These are phyloP conservation scores for Acanthopagrus latus DNA, from an alignment of 2,797 vertebrate species.

Conservation along the genomic window DNA sequence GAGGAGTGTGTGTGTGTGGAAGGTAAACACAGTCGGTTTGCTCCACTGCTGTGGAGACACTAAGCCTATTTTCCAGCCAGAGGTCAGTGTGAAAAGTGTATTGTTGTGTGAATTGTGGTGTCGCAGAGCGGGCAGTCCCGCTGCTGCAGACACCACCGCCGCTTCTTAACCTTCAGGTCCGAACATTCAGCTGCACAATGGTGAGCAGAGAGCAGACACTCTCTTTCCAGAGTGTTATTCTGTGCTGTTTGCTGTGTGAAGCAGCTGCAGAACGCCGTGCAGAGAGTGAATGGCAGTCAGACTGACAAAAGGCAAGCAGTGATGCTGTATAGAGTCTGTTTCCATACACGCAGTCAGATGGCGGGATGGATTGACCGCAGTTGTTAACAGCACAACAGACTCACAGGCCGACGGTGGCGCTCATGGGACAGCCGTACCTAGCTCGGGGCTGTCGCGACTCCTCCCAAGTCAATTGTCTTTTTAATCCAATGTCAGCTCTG, in stretches of 20 bases:
- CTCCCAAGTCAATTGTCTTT: conserved; percentile 62
- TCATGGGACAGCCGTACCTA: conserved; percentile 16
- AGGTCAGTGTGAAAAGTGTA: conserved; percentile 76
- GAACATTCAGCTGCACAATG: conserved; percentile 75
- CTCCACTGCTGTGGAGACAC: conserved; percentile 67
- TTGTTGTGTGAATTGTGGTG: conserved; percentile 70
- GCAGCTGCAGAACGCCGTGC: conserved; percentile 70
- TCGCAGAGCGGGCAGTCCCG: conserved; percentile 53
- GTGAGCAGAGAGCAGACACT: conserved; percentile 54
- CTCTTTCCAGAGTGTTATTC: conserved; percentile 53
- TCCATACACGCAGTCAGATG: conserved; percentile 57
- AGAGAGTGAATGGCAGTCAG: conserved; percentile 67
- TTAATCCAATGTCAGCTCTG: conserved; percentile 37
- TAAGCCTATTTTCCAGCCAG: conserved; percentile 83
- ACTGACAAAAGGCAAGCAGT: conserved; percentile 66
- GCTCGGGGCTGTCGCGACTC: conserved; percentile 32
- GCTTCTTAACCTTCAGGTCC: conserved; percentile 72
- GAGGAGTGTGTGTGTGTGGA: conserved; percentile 39
- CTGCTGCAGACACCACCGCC: conserved; percentile 41
- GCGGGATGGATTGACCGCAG: conserved; percentile 57
- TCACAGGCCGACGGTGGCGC: conserved; percentile 37
- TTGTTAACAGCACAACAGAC: conserved; percentile 67
- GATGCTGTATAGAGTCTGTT: conserved; percentile 58
- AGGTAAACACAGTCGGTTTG: conserved; percentile 62
- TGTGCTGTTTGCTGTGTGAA: conserved; percentile 44